Base-by-base conservation (phyloP, 2,113 vertebrate genomes). In the Catharus minimus region DNA sequence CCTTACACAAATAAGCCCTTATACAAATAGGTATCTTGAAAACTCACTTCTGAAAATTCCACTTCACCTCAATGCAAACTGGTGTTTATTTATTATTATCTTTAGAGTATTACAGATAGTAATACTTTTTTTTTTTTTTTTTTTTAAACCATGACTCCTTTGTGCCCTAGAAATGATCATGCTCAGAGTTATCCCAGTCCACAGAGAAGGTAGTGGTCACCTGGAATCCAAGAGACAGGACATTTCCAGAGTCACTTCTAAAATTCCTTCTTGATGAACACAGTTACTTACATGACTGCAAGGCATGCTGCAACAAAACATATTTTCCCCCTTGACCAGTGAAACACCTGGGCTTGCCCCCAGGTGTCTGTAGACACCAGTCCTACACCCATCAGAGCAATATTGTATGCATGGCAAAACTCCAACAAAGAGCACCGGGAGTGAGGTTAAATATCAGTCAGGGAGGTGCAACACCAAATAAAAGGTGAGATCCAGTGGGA, bases 401-500 rank as follows among this genome's bases (percentile, higher is more conserved):
- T 71, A 77, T 6, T 36, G 9, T 33, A 73, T 15, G 7, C 50
- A 64, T 62, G 56, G 58, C 86, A 94, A 60, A 87, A 73, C 58
- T 82, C 91, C 84, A 92, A 47, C 64, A 71, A 77, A 89, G 88
- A 88, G 83, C 69, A 88, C 65, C 57, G 82, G 73, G 15, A 95
- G 67, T 60, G 72, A 92, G 71, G 92, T 89, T 93, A 89, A 93
- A 66, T 78, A 83, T 73, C 67, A 87, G 52, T 38, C 67, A 82
- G 64, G 66, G 71, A 87, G 86, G 36, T 64, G 81, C 52, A 82
- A 90, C 86, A 78, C 90, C 62, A 85, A 94, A 92, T 89, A 89
- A 93, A 93, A 95, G 89, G 89, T 87, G 91, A 88, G 83, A 90
- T 85, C 81, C 84, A 89, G 56, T 15, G 84, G 67, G 89, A 95